Evolutionary conservation across 2,113 vertebrate genomes (phyloP), one percentile per base, ranked within the genome.

Genomic region (Hydrochoerus hydrochaeris): DNA sequence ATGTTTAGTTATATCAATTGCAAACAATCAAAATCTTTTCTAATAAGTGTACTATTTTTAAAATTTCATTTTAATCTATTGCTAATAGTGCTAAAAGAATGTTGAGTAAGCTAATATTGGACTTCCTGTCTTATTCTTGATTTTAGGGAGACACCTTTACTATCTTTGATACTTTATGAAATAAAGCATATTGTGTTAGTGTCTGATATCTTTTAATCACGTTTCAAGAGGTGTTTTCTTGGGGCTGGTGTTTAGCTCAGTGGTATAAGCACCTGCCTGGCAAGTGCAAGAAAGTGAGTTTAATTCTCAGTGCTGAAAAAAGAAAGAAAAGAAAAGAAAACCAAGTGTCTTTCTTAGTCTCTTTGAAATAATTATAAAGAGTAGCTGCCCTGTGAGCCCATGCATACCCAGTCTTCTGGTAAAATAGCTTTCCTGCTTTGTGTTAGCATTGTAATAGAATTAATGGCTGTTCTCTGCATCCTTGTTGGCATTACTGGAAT

Each of bases 21-120:
- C 38, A 91, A 94, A 58, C 7, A 71, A 81, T 58, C 62, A 46
- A 85, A 85, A 69, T 58, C 26, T 85, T 82, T 89, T 92, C 75
- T 88, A 88, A 52, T 58, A 92, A 58, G 46, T 46, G 11, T 60
- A 49, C 60, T 62, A 12, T 71, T 85, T 85, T 14, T 57, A 91
- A 46, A 69, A 69, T 41, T 90, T 95, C 83, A 24, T 26, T 30
- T 89, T 78, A 67, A 54, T 85, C 24, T 82, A 38, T 82, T 88
- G 41, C 19, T 41, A 65, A 73, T 85, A 49, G 58, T 7, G 71
- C 38, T 78, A 77, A 96, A 96, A 78, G 11, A 65, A 67, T 73
- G 7, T 91, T 94, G 54, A 88, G 16, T 78, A 95, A 67, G 24
- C 22, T 77, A 52, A 44, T 73, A 46, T 54, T 9, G 22, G 16